Evolutionary conservation across 2,888 invertebrate species (phyloP).

Genomic region (Encarsia formosa): DNA sequence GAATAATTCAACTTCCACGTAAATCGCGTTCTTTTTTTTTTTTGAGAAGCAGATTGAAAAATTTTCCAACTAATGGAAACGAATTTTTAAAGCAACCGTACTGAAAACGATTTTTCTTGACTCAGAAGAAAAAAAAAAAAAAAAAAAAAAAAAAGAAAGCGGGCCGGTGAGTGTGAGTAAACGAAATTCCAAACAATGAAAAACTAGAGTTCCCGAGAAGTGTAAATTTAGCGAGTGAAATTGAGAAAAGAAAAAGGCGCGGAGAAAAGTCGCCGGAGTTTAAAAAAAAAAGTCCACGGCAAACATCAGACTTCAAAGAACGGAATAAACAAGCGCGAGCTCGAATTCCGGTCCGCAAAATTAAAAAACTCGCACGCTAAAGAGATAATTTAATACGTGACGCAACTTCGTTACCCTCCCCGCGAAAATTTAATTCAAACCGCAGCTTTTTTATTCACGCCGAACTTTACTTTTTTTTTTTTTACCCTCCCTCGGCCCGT

Average conservation of each 20-base stretch:
- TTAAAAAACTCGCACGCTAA: constrained; percentile 1
- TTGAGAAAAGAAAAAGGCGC: neutral
- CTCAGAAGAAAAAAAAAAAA: too few species aligned
- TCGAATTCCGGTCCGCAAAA: constrained; percentile 3
- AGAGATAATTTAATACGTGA: constrained; percentile 20
- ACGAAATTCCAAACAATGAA: neutral
- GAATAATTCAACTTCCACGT: too few species aligned
- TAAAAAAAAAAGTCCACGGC: neutral
- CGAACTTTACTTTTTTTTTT: neutral
- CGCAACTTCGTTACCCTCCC: constrained; percentile 14
- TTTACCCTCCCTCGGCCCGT: too few species aligned
- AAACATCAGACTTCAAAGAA: neutral
- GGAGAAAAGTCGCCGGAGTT: neutral
- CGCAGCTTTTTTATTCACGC: neutral
- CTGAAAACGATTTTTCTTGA: too few species aligned
- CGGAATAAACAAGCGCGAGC: constrained; percentile 4
- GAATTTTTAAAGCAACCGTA: too few species aligned
- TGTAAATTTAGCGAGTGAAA: constrained; percentile 14
- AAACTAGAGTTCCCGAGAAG: neutral
- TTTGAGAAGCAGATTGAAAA: too few species aligned
- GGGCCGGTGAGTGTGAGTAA: neutral
- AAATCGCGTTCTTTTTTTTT: too few species aligned
- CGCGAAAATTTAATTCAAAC: constrained; percentile 10
- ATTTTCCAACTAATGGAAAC: too few species aligned
- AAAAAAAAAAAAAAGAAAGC: too few species aligned